Conservation (phyloP, 2,113 vertebrate genomes). For the Enhydra lutris region DNA sequence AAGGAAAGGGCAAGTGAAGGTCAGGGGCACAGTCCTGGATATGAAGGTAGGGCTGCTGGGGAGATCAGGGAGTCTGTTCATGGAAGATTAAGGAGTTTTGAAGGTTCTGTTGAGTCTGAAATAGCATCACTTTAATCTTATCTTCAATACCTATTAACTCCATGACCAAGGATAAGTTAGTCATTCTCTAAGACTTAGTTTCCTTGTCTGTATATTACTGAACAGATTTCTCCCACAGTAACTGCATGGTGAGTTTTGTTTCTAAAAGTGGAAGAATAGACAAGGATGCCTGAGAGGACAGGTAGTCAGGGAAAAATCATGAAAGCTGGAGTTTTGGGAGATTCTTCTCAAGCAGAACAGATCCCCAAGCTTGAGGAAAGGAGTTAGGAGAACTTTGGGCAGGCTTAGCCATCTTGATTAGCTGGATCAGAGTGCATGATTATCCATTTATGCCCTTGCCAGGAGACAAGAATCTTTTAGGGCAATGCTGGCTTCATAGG, state of each 20-base stretch:
- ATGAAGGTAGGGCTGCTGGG: background rate
- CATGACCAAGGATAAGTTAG: background rate
- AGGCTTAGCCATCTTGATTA: background rate
- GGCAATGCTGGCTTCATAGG: background rate
- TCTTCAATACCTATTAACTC: background rate
- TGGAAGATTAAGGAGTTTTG: background rate
- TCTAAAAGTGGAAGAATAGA: background rate
- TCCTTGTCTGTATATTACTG: background rate
- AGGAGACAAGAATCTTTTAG: background rate
- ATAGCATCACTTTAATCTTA: background rate
- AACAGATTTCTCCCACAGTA: background rate
- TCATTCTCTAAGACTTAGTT: background rate
- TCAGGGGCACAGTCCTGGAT: background rate
- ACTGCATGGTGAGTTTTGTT: background rate
- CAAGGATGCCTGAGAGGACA: background rate
- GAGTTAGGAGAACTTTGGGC: background rate
- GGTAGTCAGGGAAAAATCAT: background rate
- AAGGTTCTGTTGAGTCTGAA: background rate
- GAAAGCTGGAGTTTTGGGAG: background rate
- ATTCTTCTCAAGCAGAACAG: background rate
- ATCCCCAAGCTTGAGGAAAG: background rate
- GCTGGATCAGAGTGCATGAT: background rate
- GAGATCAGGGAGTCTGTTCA: background rate
- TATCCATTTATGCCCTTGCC: background rate
- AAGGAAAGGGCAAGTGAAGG: background rate